These are phyloP conservation scores for Solenopsis fugax DNA, from an alignment of 1,140 invertebrate species.

Conservation along the genomic window DNA sequence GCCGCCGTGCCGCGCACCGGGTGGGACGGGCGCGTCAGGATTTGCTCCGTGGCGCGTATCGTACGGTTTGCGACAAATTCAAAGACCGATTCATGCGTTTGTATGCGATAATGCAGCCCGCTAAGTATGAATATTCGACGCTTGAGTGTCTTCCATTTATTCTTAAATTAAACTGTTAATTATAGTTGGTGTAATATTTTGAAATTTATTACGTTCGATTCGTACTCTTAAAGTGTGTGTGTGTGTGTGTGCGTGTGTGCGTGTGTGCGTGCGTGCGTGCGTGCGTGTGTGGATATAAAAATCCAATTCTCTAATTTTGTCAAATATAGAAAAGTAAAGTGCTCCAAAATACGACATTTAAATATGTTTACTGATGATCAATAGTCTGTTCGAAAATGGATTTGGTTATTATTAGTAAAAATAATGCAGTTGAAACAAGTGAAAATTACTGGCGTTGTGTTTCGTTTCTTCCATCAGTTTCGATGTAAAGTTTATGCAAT, in stretches of 20 bases:
- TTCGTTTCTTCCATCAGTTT: too few species aligned
- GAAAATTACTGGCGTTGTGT: too few species aligned
- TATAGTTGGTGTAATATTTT: not conserved
- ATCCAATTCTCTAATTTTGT: not conserved
- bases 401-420: too few species aligned
- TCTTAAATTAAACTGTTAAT: not conserved
- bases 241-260: too few species aligned
- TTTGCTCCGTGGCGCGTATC: slow-evolving; percentile 26
- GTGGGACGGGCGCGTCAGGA: slow-evolving; percentile 13
- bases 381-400: too few species aligned
- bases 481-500: too few species aligned
- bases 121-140: not conserved
- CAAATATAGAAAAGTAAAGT: not conserved
- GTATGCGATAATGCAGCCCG: not conserved
- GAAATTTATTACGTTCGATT: not conserved
- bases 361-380: not conserved
- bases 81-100: not conserved
- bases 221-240: too few species aligned
- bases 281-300: not conserved
- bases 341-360: not conserved
- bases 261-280: too few species aligned
- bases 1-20: not conserved
- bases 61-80: not conserved
- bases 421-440: too few species aligned
- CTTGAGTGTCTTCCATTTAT: not conserved